Evolutionary conservation across 2,888 invertebrate genomes (phyloP), one percentile per base, ranked within the genome.

Genomic region (Dyspetes luteomarginatus): DNA sequence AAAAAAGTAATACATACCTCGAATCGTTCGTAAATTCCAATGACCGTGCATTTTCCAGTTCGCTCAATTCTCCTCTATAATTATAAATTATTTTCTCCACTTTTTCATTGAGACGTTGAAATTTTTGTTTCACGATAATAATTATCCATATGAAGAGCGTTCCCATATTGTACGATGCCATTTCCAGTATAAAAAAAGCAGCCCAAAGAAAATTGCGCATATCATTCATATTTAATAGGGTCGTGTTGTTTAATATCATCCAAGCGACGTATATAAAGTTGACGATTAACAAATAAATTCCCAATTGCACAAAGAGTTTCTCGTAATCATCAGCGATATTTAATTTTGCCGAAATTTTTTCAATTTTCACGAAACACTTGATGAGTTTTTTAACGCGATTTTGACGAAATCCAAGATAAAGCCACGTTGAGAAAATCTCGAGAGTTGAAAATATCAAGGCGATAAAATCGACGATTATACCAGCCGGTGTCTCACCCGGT

Each of bases 61-160:
- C 48, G 1, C 3, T n/a, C 36, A 12, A 19, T 28, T 22, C 15
- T 1, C 3, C n/a, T 3, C 7, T 2, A 64, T 52, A 7, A 1
- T 52, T 24, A 60, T 28, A 19, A 50, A 30, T 7, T 19, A 48
- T 12, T 36, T 19, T 15, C 15, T 5, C 2, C 15, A 77, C 17
- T 56, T n/a, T 48, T 19, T 58, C 19, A 17, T 75, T 75, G 48
- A 67, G 4, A 2, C 45, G 36, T 26, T 15, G 24, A 75, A 75
- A 67, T 48, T 58, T 75, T 17, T 41, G 2, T 24, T 48, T 56
- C 28, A 75, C 24, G 9, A 75, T 5, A 4, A 19, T 0, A 22
- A 65, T 30, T 30, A 26, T 50, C 74, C 67, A 75, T 9, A 67
- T 3, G 5, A 67, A 48, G 3, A 75, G 4, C n/a, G 22, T 41